Evolutionary conservation across 1,140 invertebrate genomes (phyloP), one percentile per base, ranked within the genome.

Genomic region (Halictus rubicundus): DNA sequence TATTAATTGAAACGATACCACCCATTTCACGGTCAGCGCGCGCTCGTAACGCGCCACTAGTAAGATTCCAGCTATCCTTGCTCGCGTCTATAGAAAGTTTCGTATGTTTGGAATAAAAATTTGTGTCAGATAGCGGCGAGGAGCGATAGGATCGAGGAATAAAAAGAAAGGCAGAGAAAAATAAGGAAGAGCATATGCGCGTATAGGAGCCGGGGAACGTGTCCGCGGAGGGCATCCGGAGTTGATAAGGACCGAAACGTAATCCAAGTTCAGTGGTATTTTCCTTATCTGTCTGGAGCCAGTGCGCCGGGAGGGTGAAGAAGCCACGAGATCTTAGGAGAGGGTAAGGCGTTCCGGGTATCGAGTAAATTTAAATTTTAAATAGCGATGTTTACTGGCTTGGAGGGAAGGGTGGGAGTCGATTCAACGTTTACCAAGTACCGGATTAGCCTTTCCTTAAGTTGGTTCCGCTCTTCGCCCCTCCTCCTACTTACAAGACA

Each of bases 361-460:
- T 84, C 82, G 84, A 76, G 78, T 78, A 81, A 80, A 88, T 87
- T 88, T 88, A 81, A 88, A 88, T 86, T 88, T 88, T 81, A 88
- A 88, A 88, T 87, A 63, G 75, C 80, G 75, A 78, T 72, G 81
- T 88, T 86, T 81, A 86, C 82, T 70, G 59, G 76, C n/a, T n/a
- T n/a, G n/a, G n/a, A n/a, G 14, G 10, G 42, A 8, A 8, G 39
- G 39, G 12, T 59, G 57, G 70, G 65, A 79, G 76, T 54, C 82
- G 71, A 82, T 82, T 85, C 84, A 77, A 86, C 80, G 75, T 81
- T 81, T 81, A 81, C 84, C 68, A 69, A 75, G 78, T 70, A 82
- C 68, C 19, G 80, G 80, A 86, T 86, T 86, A 85, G 76, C 80
- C 80, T 76, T 82, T 85, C 70, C 68, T 72, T 75, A 57, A 69